Evolutionary conservation across 2,113 vertebrate genomes (phyloP).

Genomic region (Chaenogobius annularis): DNA sequence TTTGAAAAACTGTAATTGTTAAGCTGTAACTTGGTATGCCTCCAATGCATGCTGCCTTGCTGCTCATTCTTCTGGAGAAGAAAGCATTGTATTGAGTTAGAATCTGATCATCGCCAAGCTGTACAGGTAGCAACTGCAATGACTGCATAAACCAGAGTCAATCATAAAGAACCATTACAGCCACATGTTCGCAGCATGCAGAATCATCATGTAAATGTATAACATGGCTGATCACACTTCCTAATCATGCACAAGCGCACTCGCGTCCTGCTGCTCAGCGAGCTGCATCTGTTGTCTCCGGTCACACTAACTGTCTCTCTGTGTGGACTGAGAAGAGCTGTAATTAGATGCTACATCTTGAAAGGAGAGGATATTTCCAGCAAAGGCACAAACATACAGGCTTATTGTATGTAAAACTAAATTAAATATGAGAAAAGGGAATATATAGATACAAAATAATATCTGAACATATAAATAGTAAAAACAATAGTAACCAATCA

Average conservation of each 20-base stretch:
- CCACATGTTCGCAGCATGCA: conserved; percentile 14
- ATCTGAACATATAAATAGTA: too few relatives aligned
- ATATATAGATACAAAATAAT: too few relatives aligned
- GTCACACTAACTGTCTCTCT: neutral
- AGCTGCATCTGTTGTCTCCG: conserved; percentile 15
- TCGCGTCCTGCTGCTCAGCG: conserved; percentile 14
- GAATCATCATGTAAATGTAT: conserved; percentile 31
- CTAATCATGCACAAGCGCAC: conserved; percentile 26
- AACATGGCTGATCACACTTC: conserved; percentile 18
- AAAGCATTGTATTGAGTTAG: neutral
- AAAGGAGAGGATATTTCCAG: neutral
- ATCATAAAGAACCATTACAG: neutral
- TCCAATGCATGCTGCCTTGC: neutral
- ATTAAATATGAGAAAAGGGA: too few relatives aligned
- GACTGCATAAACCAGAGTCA: conserved; percentile 6
- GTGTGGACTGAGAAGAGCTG: neutral
- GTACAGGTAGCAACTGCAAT: conserved; percentile 3
- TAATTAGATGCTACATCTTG: neutral
- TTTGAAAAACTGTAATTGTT: neutral
- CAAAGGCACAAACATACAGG: neutral
- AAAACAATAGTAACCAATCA: too few relatives aligned
- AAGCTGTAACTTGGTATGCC: neutral
- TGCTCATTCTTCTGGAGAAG: neutral
- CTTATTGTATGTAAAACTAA: too few relatives aligned
- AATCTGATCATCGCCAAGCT: conserved; percentile 1